Base-by-base conservation (phyloP, 2,113 vertebrate species). In the Jaculus jaculus region DNA sequence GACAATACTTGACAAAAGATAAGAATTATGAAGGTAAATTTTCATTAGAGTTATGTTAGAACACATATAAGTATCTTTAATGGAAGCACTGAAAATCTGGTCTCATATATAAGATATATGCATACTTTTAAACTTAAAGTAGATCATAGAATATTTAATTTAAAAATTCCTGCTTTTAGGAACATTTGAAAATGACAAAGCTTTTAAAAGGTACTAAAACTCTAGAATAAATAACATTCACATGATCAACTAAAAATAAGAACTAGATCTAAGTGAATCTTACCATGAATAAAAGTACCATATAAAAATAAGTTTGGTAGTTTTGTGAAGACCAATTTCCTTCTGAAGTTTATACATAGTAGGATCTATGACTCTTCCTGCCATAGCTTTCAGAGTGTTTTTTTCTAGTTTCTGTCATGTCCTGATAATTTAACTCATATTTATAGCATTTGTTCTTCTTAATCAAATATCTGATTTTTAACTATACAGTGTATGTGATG, bases 361-460 rank as follows among this genome's bases (percentile, higher is more conserved):
- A 39, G 21, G 86, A 60, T 1, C 1, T 2, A 23, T 2, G 5
- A 13, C 6, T 34, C 10, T 9, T 16, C 5, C 34, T 13, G 23
- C 21, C 87, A 12, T 15, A 42, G 3, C 16, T 66, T 68, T 69
- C n/a, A 34, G 5, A 65, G 20, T 24, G 17, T 3, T 80, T 94
- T 84, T 12, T 92, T 54, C 54, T 54, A 61, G 26, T 69, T 7
- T 54, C 37, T 68, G 13, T 71, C 54, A 1, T 63, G 63, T 87
- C 7, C 5, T 15, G 81, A 18, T 42, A 4, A 34, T 61, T 78
- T 74, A 65, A 34, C 34, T 24, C 2, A 82, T 16, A 39, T 17
- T 0, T 75, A 30, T 1, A 5, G 58, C n/a, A n/a, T 90, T 51
- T 68, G 34, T n/a, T 92, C 84, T 42, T 26, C 32, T 42, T 75